Evolutionary conservation across 2,888 invertebrate species (phyloP).

Genomic region (Volucella inanis): DNA sequence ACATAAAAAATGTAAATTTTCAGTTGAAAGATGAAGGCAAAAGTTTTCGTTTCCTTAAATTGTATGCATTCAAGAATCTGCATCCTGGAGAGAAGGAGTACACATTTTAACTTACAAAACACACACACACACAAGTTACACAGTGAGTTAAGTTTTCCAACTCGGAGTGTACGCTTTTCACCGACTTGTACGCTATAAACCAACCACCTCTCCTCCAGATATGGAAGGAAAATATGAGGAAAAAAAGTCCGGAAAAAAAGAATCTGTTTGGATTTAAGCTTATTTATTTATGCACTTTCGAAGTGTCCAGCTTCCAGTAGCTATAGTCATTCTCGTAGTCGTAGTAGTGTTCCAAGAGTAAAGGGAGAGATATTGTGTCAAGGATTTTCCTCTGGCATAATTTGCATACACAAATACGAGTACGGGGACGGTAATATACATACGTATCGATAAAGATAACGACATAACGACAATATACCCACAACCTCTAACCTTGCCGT

Average conservation of each 20-base stretch:
- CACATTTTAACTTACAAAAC: conserved; percentile 39
- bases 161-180: conserved; percentile 10
- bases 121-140: background rate
- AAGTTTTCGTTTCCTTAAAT: conserved; percentile 61
- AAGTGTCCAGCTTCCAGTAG: conserved; percentile 61
- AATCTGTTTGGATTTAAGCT: conserved; percentile 57
- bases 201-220: conserved; percentile 44
- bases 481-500: background rate
- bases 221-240: conserved; percentile 13
- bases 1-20: conserved; percentile 43
- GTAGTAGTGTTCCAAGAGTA: background rate
- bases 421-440: background rate
- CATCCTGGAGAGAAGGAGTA: conserved; percentile 53
- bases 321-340: no score
- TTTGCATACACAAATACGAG: conserved; percentile 51
- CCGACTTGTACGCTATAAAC: no score
- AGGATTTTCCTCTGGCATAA: conserved; percentile 72
- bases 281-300: conserved; percentile 73
- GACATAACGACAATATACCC: no score
- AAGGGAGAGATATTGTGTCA: conserved; percentile 64
- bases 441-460: background rate
- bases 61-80: conserved; percentile 63
- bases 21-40: conserved; percentile 43
- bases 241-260: conserved; percentile 1
- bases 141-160: background rate